Evolutionary conservation across 1,140 invertebrate species (phyloP).

Genomic region (Acromyrmex heyeri): DNA sequence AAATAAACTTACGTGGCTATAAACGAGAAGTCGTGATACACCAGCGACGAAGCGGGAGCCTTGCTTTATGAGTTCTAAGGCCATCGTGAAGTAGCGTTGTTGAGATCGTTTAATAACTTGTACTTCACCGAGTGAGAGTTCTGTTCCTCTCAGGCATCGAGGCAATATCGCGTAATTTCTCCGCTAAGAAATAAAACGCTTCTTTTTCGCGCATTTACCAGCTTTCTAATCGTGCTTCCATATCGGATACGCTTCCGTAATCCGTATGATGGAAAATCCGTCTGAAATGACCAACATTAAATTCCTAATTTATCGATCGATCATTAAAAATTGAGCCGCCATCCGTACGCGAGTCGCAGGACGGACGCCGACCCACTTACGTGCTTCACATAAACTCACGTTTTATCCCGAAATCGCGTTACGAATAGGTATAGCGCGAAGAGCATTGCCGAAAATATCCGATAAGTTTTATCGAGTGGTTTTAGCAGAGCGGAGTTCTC

Average conservation of each 20-base stretch:
- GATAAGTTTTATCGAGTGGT: neutral
- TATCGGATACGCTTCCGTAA: constrained; percentile 23
- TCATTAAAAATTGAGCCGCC: constrained; percentile 71
- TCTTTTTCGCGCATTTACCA: constrained; percentile 22
- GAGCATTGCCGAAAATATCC: constrained; percentile 7
- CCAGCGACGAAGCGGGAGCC: constrained; percentile 15
- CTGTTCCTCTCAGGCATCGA: constrained; percentile 10
- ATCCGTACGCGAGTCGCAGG: neutral
- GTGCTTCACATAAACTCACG: constrained; percentile 37
- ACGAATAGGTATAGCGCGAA: neutral
- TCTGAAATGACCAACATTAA: constrained; percentile 35
- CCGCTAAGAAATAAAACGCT: constrained; percentile 39
- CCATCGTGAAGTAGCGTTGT: constrained; percentile 31
- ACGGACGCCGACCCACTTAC: constrained; percentile 42
- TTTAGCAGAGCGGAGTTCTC: neutral
- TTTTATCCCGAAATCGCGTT: constrained; percentile 33
- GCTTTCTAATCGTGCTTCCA: constrained; percentile 21
- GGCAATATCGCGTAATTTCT: constrained; percentile 59
- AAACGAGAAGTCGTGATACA: constrained; percentile 19
- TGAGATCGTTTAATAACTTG: constrained; percentile 60
- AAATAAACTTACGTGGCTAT: constrained; percentile 15
- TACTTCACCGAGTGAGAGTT: constrained; percentile 46
- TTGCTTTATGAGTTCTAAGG: constrained; percentile 48
- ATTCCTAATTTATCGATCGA: constrained; percentile 46
- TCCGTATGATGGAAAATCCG: constrained; percentile 40